Percentiles rank a stretch among this genome's conserved stretches.
These are phyloP conservation scores for Chromis chromis DNA, from an alignment of 2,797 vertebrate species.

Conservation along the genomic window DNA sequence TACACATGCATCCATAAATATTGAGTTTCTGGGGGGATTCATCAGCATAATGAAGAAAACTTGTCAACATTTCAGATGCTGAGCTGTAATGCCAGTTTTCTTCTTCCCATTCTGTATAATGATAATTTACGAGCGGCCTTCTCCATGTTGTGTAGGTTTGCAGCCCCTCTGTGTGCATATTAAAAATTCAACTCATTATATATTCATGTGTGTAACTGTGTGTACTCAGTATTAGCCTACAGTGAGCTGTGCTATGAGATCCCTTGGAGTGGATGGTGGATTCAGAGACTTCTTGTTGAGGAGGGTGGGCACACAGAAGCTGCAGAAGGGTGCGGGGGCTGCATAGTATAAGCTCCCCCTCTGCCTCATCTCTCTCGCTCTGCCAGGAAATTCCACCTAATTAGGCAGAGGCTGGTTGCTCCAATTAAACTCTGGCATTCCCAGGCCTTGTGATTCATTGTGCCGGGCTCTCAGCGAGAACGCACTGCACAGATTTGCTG, in stretches of 20 bases:
- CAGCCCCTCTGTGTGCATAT: not conserved
- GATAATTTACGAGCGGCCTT: slow-evolving; percentile 29
- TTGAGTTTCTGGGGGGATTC: slow-evolving; percentile 17
- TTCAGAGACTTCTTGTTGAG: slow-evolving; percentile 45
- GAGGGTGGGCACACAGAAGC: slow-evolving; percentile 1
- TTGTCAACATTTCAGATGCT: slow-evolving; percentile 24
- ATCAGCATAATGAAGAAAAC: slow-evolving; percentile 35
- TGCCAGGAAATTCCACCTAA: slow-evolving; percentile 85
- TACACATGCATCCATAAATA: slow-evolving; percentile 28
- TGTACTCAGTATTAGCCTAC: not conserved
- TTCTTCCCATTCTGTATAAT: not conserved
- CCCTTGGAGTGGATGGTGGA: slow-evolving; percentile 14
- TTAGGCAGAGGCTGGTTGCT: slow-evolving; percentile 77
- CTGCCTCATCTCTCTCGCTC: slow-evolving; percentile 50
- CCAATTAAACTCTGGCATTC: slow-evolving; percentile 82
- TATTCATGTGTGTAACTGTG: not conserved
- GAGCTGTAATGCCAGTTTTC: slow-evolving; percentile 15
- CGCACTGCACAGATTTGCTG: slow-evolving; percentile 33
- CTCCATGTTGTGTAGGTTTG: slow-evolving; percentile 4
- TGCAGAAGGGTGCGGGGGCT: not conserved
- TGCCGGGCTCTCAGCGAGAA: slow-evolving; percentile 54
- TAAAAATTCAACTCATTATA: slow-evolving; percentile 14
- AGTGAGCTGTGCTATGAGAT: slow-evolving; percentile 22
- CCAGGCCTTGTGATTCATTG: slow-evolving; percentile 74
- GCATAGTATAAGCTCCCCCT: not conserved